Base-by-base conservation (phyloP, 2,888 invertebrate species). In the Neria commutata region DNA sequence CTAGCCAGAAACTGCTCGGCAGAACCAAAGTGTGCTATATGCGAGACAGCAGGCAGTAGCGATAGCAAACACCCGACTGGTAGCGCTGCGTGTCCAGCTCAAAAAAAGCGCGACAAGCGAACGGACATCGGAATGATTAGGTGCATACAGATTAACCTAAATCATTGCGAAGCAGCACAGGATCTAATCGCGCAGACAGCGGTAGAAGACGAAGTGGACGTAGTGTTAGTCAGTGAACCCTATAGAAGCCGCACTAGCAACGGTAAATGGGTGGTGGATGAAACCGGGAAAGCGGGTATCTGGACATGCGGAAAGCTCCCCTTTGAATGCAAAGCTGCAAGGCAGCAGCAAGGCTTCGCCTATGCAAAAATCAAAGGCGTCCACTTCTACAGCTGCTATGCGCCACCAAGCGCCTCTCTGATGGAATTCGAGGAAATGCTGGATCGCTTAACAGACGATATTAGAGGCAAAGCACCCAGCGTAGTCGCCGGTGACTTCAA, bases 351-450 rank as follows among this genome's bases (percentile, higher is more conserved):
- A n/a, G 51, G 51, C n/a, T 34, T 51, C 16, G 51, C 19, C 14
- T 48, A 48, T 21, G 56, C 49, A 19, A 48, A 49, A 49, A n/a
- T 49, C 3, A 26, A 25, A 3, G 42, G 29, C 3, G 19, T 49
- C 1, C 37, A 49, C n/a, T 23, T 54, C 14, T 58, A 54, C 21
- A 58, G 58, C 48, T 58, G 58, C 21, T 48, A 58, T 23, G 37
- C 40, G 2, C 49, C 58, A 23, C 49, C 54, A 17, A 54, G 50
- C 19, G 21, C 10, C 11, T 11, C 14, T 10, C 29, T 49, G 11
- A 8, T 42, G 1, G 42, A 54, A 11, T 54, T 42, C 5, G 51
- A 50, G 14, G 23, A 10, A 11, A 45, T 34, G 19, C 19, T 54
- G 2, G 51, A 37, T 11, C 2, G 8, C 8, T 16, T 54, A 3